phyloP scores from a whole-genome alignment of 2,797 vertebrate genomes.

The Anabas testudineus region DNA sequence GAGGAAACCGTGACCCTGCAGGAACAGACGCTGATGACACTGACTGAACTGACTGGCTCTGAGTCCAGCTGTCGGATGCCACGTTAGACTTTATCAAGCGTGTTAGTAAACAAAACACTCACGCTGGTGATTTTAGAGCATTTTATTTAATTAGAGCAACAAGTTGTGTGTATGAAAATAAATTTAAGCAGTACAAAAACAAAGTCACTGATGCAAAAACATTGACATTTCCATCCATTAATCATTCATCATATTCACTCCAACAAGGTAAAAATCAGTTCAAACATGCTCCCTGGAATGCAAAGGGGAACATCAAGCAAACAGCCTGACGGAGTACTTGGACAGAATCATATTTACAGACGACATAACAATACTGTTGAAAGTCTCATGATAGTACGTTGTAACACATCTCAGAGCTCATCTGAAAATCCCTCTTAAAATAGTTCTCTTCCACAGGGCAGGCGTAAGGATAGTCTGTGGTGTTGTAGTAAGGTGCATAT shows the following conservation, averaged over 20 bases:
- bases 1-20: not conserved
- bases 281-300: slow-evolving; percentile 26
- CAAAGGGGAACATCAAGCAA: not conserved
- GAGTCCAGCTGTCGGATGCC: too few species aligned
- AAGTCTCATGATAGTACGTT: slow-evolving; percentile 80
- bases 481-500: slow-evolving; percentile 76
- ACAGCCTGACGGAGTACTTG: not conserved
- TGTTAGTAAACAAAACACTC: not conserved
- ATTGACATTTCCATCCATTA: slow-evolving; percentile 39
- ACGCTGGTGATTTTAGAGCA: not conserved
- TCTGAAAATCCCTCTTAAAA: slow-evolving; percentile 84
- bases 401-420: slow-evolving; percentile 88
- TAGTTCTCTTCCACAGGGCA: slow-evolving; percentile 78
- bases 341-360: slow-evolving; percentile 50
- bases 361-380: slow-evolving; percentile 23
- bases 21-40: not conserved
- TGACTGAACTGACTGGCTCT: not conserved
- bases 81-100: not conserved
- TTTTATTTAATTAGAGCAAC: slow-evolving; percentile 55
- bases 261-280: slow-evolving; percentile 4
- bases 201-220: slow-evolving; percentile 43
- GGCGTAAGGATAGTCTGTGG: slow-evolving; percentile 83
- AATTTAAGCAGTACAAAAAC: slow-evolving; percentile 48
- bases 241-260: slow-evolving; percentile 32
- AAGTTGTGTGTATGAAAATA: slow-evolving; percentile 66